A percentile compares a stretch with the other conserved stretches of the same genome.
These are phyloP conservation scores for Ichneumoninae sp. DNA, from an alignment of 2,888 invertebrate genomes.

Conservation along the genomic window DNA sequence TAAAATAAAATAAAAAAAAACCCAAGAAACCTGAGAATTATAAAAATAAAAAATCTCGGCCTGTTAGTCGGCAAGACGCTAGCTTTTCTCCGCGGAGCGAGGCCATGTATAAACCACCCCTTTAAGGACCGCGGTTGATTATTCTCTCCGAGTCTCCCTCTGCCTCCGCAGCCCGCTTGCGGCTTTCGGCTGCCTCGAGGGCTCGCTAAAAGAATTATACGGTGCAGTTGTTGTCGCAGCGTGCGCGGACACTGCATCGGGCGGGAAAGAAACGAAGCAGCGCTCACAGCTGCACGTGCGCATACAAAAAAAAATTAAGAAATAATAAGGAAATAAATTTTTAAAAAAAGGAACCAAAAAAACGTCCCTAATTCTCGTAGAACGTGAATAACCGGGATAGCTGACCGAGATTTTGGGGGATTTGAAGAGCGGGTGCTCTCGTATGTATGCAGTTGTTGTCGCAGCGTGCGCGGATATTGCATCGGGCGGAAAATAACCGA, in stretches of 20 bases:
- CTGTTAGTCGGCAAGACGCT: slow-evolving; percentile 6
- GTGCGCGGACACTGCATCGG: neutral
- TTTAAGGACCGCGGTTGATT: slow-evolving; percentile 31
- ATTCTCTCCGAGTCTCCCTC: neutral
- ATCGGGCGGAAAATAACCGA: neutral
- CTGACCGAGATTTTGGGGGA: slow-evolving; percentile 32
- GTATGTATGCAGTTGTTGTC: neutral
- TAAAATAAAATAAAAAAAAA: slow-evolving; percentile 14
- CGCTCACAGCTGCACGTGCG: slow-evolving; percentile 1
- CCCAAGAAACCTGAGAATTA: neutral
- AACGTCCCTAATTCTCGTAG: slow-evolving; percentile 29
- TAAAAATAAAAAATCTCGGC: neutral
- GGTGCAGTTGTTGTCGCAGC: slow-evolving; percentile 19
- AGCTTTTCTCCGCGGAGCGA: slow-evolving; percentile 7
- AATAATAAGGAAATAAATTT: slow-evolving; percentile 12
- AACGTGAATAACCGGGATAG: slow-evolving; percentile 52
- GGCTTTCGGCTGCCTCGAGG: slow-evolving; percentile 34
- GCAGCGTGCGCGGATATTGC: slow-evolving; percentile 6
- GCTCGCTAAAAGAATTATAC: slow-evolving; percentile 54
- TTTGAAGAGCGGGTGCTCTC: slow-evolving; percentile 5
- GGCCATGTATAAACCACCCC: slow-evolving; percentile 14
- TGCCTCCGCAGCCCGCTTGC: neutral
- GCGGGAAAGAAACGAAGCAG: slow-evolving; percentile 3
- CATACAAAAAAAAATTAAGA: slow-evolving; percentile 6
- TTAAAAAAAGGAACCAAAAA: neutral